Evolutionary conservation across 2,797 vertebrate species (phyloP).

Genomic region (Gastrophryne carolinensis): DNA sequence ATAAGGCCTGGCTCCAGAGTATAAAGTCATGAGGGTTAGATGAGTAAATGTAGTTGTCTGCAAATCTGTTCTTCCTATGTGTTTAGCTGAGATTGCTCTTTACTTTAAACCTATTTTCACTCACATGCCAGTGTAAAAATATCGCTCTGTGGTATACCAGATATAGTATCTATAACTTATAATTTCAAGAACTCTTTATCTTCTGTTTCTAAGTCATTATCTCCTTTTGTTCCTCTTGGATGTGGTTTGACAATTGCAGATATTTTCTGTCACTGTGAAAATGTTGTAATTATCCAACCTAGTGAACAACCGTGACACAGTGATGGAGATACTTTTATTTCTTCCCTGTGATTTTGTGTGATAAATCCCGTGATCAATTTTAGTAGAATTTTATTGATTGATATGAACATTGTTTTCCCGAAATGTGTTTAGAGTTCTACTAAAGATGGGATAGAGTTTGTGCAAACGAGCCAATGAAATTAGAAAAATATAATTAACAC

Average conservation of each 20-base stretch:
- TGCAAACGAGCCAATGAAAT: too few species aligned
- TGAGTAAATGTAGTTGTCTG: too few species aligned
- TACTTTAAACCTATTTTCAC: not conserved
- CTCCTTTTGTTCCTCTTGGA: not conserved
- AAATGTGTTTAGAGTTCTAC: too few species aligned
- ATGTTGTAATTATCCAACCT: conserved; percentile 5
- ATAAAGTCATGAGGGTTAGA: too few species aligned
- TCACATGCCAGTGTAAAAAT: not conserved
- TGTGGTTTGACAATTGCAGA: not conserved
- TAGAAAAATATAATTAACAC: too few species aligned
- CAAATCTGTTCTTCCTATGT: too few species aligned
- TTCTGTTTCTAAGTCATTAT: not conserved
- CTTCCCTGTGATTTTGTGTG: not conserved
- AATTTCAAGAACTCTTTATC: not conserved
- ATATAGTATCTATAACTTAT: not conserved
- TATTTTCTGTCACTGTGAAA: not conserved
- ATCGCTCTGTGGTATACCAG: not conserved
- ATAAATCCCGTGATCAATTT: not conserved
- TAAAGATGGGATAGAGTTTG: too few species aligned
- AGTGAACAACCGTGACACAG: not conserved
- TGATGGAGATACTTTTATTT: not conserved
- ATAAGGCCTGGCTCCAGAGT: too few species aligned
- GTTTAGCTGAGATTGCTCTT: not conserved
- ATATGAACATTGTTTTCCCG: not conserved
- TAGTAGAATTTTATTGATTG: not conserved